Evolutionary conservation across 2,113 vertebrate species (phyloP).

Genomic region (Arothron firmamentum): DNA sequence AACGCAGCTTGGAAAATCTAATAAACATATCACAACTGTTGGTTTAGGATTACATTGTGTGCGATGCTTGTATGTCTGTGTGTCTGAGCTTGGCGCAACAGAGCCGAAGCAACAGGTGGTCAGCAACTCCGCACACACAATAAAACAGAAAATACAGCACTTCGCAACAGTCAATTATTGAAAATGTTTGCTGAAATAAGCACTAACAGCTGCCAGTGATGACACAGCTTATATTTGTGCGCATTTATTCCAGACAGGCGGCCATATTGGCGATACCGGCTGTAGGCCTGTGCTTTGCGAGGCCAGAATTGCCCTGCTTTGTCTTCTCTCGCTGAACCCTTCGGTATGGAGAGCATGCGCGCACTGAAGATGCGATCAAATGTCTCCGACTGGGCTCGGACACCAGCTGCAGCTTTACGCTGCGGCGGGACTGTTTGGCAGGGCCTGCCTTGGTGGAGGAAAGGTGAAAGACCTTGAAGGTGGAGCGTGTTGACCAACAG

Average conservation of each 20-base stretch:
- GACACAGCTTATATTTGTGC: conserved; percentile 27
- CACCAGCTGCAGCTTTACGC: conserved; percentile 38
- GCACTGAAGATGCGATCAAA: conserved; percentile 23
- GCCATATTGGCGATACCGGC: too few species aligned
- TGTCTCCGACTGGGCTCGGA: conserved; percentile 19
- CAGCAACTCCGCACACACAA: conserved; percentile 5
- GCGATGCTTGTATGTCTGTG: neutral
- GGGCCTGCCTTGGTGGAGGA: conserved; percentile 27
- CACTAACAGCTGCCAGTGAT: too few species aligned
- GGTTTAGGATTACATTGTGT: neutral
- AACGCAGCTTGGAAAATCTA: too few species aligned
- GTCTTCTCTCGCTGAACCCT: conserved; percentile 11
- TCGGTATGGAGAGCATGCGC: conserved; percentile 21
- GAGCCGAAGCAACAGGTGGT: conserved; percentile 51
- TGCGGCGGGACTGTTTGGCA: conserved; percentile 8
- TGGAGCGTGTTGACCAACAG: conserved; percentile 9
- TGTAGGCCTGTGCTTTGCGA: too few species aligned
- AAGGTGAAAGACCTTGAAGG: conserved; percentile 34
- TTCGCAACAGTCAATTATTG: neutral
- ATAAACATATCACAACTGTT: too few species aligned
- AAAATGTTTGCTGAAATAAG: too few species aligned
- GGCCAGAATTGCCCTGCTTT: neutral
- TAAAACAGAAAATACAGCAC: conserved; percentile 23
- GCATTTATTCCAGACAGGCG: neutral
- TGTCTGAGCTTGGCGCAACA: conserved; percentile 20